Base-by-base conservation (phyloP, 2,797 vertebrate genomes). In the Podarcis siculus region DNA sequence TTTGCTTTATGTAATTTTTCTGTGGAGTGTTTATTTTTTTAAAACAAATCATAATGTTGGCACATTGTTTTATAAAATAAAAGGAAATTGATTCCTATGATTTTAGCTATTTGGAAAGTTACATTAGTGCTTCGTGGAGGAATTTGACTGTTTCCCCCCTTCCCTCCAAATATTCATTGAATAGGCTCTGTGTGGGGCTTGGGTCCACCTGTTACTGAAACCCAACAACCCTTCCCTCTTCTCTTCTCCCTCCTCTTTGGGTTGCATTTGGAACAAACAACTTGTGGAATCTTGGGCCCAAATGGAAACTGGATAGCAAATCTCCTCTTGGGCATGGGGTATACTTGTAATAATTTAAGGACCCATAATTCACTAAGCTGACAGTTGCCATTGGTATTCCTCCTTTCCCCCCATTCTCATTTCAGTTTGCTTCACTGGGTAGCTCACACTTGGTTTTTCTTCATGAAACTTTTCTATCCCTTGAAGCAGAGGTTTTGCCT, bases 11-110 rank as follows among this genome's bases (percentile, higher is more conserved):
- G 93, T 94, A 92, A 89, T 89, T 91, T 91, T 83, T 92, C 89
- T 2, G 93, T 94, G 93, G 90, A 94, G 92, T 92, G 89, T 96
- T 96, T 94, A 92, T 96, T 95, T 95, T 81, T 89, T 95, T 94
- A 89, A 95, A 93, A 85, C 92, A 90, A 93, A 95, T 95, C 94
- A 92, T 94, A 86, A 88, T 91, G 67, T 92, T 83, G 85, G 91
- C 88, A 91, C 93, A 95, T 87, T 67, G 87, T 83, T 94, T 94
- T 93, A 88, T 13, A 88, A 93, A 92, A 80, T 89, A 25, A 35
- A 88, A 88, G 81, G n/a, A 55, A 82, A 87, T 73, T 79, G 77
- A 87, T 89, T 89, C 84, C 87, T 92, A 32, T 58, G 90, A 90
- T 86, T 89, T 90, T 17, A 69, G 30, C 61, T 86, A 7, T 85